These are phyloP conservation scores for Eupithecia tripunctaria DNA, from an alignment of 2,888 invertebrate species.

Conservation along the genomic window DNA sequence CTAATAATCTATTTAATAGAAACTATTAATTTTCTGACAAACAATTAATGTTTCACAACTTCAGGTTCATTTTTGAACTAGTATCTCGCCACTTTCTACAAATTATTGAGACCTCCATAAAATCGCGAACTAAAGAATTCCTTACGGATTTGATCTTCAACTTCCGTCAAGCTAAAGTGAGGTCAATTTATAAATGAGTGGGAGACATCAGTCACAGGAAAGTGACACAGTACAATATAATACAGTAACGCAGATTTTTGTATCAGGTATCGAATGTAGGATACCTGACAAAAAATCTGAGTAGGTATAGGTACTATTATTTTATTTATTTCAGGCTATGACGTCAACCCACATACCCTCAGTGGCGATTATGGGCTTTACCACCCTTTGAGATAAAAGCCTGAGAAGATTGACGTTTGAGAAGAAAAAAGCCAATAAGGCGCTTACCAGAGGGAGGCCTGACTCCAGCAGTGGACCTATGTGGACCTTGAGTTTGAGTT, in stretches of 20 bases:
- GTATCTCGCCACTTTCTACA: not conserved
- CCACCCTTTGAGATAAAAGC: too few relatives aligned
- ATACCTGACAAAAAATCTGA: not conserved
- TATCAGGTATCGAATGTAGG: too few relatives aligned
- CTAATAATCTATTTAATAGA: too few relatives aligned
- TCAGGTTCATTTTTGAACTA: not conserved
- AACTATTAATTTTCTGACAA: not conserved
- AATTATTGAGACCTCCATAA: not conserved
- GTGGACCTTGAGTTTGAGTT: too few relatives aligned
- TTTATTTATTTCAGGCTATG: too few relatives aligned
- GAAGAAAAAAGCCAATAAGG: too few relatives aligned
- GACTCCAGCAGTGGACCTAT: too few relatives aligned
- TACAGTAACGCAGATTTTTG: constrained; percentile 17
- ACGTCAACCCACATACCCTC: too few relatives aligned
- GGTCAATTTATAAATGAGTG: constrained; percentile 79
- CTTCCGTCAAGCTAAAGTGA: constrained; percentile 50
- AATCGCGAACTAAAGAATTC: constrained; percentile 31
- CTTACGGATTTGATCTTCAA: constrained; percentile 41
- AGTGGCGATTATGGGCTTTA: too few relatives aligned
- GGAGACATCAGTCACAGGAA: constrained; percentile 69
- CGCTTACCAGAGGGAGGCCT: too few relatives aligned
- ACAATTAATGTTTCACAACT: not conserved
- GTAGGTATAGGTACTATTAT: too few relatives aligned
- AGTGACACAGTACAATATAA: constrained; percentile 19
- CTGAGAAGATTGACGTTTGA: too few relatives aligned